Evolutionary conservation across 2,113 vertebrate species (phyloP).

Genomic region (Corvus cornix): DNA sequence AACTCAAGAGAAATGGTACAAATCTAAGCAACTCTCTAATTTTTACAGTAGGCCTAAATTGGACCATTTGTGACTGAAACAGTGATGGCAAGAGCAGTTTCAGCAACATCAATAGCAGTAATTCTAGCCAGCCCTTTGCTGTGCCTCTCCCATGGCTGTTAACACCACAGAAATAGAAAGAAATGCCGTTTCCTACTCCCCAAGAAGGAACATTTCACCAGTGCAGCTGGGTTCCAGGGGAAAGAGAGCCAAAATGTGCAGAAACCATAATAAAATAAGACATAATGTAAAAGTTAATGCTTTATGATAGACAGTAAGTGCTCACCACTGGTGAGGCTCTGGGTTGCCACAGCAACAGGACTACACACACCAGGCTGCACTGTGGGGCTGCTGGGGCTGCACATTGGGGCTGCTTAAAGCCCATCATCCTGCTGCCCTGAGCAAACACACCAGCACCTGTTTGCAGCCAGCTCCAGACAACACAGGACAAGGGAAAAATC

Average conservation of each 20-base stretch:
- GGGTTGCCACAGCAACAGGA: conserved; percentile 52
- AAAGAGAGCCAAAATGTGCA: conserved; percentile 35
- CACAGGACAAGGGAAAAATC: not conserved
- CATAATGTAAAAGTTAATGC: conserved; percentile 62
- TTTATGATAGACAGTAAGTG: conserved; percentile 63
- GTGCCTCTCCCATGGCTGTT: not conserved
- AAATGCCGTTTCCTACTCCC: not conserved
- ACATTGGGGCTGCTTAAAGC: not conserved
- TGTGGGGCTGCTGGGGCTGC: not conserved
- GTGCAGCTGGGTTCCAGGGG: not conserved
- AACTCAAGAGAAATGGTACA: not conserved
- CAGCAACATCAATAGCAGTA: not conserved
- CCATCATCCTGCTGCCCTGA: not conserved
- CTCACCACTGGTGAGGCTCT: conserved; percentile 22
- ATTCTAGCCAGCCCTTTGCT: conserved; percentile 23
- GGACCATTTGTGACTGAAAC: not conserved
- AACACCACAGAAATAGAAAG: conserved; percentile 37
- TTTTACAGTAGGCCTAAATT: not conserved
- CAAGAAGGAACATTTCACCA: not conserved
- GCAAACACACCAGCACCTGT: not conserved
- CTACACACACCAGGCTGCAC: not conserved
- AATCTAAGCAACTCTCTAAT: not conserved
- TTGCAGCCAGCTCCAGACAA: conserved; percentile 28
- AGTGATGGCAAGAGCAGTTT: not conserved
- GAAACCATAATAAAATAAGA: conserved; percentile 57